phyloP scores from a whole-genome alignment of 2,797 vertebrate genomes.

The Manis crassicaudata region DNA sequence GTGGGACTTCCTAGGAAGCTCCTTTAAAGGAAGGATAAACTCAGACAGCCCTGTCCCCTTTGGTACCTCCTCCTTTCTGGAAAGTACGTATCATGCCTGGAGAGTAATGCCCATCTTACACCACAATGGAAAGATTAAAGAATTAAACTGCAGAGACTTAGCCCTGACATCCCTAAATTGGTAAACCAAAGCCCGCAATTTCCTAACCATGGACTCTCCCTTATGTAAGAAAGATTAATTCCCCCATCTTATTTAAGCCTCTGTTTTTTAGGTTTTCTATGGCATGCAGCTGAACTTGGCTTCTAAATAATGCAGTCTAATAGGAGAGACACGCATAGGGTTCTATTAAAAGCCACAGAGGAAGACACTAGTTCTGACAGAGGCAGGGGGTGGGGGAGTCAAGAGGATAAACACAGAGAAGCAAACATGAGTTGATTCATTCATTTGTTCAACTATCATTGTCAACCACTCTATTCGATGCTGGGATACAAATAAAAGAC shows the following conservation, averaged over 20 bases:
- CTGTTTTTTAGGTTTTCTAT: slow-evolving; percentile 18
- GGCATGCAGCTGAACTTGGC: slow-evolving; percentile 30
- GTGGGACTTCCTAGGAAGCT: not conserved
- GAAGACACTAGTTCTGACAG: not conserved
- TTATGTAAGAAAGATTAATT: slow-evolving; percentile 24
- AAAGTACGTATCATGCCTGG: not conserved
- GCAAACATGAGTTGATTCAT: not conserved
- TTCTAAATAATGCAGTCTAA: slow-evolving; percentile 50
- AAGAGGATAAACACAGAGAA: not conserved
- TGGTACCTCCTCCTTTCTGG: not conserved
- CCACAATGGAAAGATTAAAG: not conserved
- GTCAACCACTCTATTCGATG: not conserved
- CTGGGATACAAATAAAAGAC: not conserved
- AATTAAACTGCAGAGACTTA: not conserved
- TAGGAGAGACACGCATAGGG: not conserved
- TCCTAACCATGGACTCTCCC: not conserved
- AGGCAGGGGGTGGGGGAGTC: not conserved
- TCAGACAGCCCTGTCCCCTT: not conserved
- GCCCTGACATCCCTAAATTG: not conserved
- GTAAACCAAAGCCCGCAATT: slow-evolving; percentile 34
- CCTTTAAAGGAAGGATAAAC: not conserved
- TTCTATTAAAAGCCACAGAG: slow-evolving; percentile 35
- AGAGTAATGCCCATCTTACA: not conserved
- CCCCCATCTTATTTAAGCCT: slow-evolving; percentile 4
- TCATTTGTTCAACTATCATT: not conserved